Evolutionary conservation across 2,113 vertebrate species (phyloP), one percentile per base, ranked within the genome.

Genomic region (Corydoras maculifer): DNA sequence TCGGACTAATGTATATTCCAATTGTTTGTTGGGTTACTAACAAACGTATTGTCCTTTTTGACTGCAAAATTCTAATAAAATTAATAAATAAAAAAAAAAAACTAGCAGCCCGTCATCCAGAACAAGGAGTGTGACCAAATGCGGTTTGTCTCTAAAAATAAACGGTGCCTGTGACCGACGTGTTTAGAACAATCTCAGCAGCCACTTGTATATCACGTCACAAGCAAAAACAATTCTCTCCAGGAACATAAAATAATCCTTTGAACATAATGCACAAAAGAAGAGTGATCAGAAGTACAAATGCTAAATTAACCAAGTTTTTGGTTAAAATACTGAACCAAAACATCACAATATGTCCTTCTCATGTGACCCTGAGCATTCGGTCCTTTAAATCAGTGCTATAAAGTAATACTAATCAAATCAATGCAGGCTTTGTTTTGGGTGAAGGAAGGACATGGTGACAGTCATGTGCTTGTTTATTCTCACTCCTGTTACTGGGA

Each of bases 111-210:
- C 62, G 60, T 60, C 74, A 62, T 62, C 32, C 9, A 55, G 18
- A 30, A 79, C 58, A 63, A 18, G 54, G 29, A 18, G 68, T 62
- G 51, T 53, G 18, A 70, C 78, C 70, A 73, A 70, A 75, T 55
- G 31, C 53, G 69, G 7, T 54, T 35, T 35, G 59, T 9, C 49
- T 66, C 67, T 74, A 74, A 69, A 79, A 79, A 79, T 76, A 76
- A 69, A 62, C 58, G 10, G 3, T 43, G 53, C 59, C 62, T 79
- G 70, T 79, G 72, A 61, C 12, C 8, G 35, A 31, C 14, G 11
- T 65, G 54, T 65, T 53, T 57, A 61, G 57, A 62, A 54, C 62
- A 76, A 55, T 68, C 59, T 60, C 3, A 4, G 75, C 69, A 30
- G 18, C 65, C 66, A 69, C 66, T 60, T 51, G 25, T 35, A 0